Evolutionary conservation across 2,797 vertebrate species (phyloP).

Genomic region (Melanotaenia pygmaea): DNA sequence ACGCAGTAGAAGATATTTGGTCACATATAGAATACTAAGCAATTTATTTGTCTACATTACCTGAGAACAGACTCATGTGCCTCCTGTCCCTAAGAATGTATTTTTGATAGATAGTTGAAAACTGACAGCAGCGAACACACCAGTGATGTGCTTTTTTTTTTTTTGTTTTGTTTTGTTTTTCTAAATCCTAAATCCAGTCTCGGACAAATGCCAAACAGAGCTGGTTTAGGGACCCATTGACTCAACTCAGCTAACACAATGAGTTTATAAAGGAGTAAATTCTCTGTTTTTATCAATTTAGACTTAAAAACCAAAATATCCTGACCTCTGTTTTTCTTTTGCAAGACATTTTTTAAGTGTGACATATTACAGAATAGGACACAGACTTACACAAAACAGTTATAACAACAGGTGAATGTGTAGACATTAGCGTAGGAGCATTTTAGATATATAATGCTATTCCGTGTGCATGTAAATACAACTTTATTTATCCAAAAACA

Average conservation of each 20-base stretch:
- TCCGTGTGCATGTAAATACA: background rate
- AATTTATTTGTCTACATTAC: background rate
- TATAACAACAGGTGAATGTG: too few relatives aligned
- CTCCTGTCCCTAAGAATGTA: background rate
- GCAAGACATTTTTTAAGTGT: background rate
- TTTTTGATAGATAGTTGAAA: constrained; percentile 1
- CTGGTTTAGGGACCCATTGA: background rate
- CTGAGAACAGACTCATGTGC: background rate
- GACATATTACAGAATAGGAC: too few relatives aligned
- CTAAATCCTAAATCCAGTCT: background rate
- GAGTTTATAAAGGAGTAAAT: background rate
- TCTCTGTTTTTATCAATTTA: background rate
- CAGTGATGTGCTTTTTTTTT: background rate
- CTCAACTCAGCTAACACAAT: background rate
- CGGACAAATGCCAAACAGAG: background rate
- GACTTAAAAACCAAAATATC: background rate
- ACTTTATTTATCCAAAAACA: background rate
- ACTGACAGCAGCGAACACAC: constrained; percentile 27
- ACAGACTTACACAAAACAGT: too few relatives aligned
- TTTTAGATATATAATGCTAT: too few relatives aligned
- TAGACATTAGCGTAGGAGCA: too few relatives aligned
- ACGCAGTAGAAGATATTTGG: constrained; percentile 48
- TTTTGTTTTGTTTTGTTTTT: background rate
- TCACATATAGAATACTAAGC: constrained; percentile 23
- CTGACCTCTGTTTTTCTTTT: too few relatives aligned